Evolutionary conservation across 2,113 vertebrate genomes (phyloP), one percentile per base, ranked within the genome.

Genomic region (Toxotes chatareus): DNA sequence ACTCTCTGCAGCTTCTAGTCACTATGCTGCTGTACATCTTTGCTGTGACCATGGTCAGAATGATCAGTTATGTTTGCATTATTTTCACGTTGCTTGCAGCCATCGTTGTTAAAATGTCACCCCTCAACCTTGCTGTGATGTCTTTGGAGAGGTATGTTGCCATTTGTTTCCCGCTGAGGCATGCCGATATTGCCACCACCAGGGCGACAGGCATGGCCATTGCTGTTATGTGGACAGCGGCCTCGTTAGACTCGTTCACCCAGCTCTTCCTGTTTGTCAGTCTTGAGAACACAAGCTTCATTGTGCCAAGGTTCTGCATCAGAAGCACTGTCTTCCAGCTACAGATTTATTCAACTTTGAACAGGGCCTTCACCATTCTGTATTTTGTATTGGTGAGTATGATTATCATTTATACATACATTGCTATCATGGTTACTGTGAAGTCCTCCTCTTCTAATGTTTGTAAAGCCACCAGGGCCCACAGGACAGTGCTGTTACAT

Each of bases 111-210:
- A 86, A 84, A 31, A 59, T 88, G 19, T 86, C 89, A 1, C 91
- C 88, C 6, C 16, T 94, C 5, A 94, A 83, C 66, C 80, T 93
- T 0, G 89, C 92, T 10, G 60, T 90, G 27, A 94, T 94, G 93
- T 92, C 89, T 47, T 49, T 94, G 47, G 91, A 94, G 83, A 85
- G 92, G 10, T 94, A 93, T 21, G 73, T 94, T 19, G 91, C 93
- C n/a, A 78, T 94, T 53, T 92, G 91, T 63, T 91, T 92, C 31
- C 92, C 93, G 0, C 86, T 94, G 42, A 91, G 85, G 51, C 91
- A 93, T 13, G 53, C 71, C 5, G 46, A 65, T 7, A 82, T 93
- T 17, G 57, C 76, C 32, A 92, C 76, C 1, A 27, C 8, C 0
- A 81, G 73, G 53, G 74, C 4, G 1, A 89, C 89, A 0, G 4